A percentile compares a stretch with the other conserved stretches of the same genome.
These are phyloP conservation scores for Mantis religiosa DNA, from an alignment of 2,888 invertebrate species.

Conservation along the genomic window DNA sequence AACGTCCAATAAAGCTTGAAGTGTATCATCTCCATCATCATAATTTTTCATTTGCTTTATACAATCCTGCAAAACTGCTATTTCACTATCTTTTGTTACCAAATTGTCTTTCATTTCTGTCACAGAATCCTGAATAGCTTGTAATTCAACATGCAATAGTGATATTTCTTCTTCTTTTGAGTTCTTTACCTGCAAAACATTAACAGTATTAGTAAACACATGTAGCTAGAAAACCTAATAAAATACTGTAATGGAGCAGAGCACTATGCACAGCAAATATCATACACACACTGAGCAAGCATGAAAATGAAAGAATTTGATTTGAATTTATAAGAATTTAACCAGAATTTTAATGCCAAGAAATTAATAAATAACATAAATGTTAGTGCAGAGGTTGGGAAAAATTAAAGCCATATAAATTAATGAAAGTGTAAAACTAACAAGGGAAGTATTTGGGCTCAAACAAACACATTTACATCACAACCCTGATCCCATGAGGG, in stretches of 20 bases:
- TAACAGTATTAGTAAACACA: background rate
- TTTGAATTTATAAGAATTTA: too few species aligned
- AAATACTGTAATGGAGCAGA: background rate
- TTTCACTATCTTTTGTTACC: slow-evolving; percentile 42
- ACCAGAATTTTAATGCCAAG: too few species aligned
- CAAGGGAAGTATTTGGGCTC: too few species aligned
- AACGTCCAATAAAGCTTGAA: slow-evolving; percentile 52
- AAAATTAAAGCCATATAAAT: too few species aligned
- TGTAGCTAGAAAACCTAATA: too few species aligned
- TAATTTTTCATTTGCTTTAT: slow-evolving; percentile 25
- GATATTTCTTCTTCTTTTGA: slow-evolving; percentile 53
- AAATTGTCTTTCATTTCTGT: slow-evolving; percentile 43
- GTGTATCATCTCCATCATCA: slow-evolving; percentile 17
- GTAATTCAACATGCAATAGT: slow-evolving; percentile 48
- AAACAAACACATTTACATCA: too few species aligned
- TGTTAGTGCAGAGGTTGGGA: too few species aligned
- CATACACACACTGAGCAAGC: too few species aligned
- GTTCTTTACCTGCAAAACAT: background rate
- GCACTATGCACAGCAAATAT: background rate
- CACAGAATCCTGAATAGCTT: slow-evolving; percentile 49
- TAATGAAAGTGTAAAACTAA: too few species aligned
- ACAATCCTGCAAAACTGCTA: slow-evolving; percentile 36
- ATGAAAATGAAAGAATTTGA: background rate
- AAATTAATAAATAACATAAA: too few species aligned
- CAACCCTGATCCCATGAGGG: too few species aligned